Evolutionary conservation across 2,113 vertebrate genomes (phyloP), one percentile per base, ranked within the genome.

Genomic region (Catharus bicknelli): DNA sequence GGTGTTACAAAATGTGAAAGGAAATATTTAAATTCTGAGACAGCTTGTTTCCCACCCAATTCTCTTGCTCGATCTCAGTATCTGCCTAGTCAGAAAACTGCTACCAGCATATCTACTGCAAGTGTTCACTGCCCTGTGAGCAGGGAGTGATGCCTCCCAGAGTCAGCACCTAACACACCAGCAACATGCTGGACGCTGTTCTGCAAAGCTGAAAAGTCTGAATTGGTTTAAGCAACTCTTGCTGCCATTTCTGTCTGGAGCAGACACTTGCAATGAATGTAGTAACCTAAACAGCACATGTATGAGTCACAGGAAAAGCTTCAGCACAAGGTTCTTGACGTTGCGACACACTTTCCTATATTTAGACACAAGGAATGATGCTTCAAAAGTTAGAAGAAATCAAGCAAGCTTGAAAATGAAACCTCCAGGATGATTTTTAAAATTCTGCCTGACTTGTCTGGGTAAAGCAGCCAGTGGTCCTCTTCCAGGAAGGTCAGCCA

Each of bases 121-220:
- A n/a, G 14, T 2, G 11, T 38, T 85, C 54, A 27, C 30, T 34
- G 30, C 19, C 32, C 25, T 61, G 2, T 62, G 21, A 73, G 70
- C 7, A 61, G 36, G n/a, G 58, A 76, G 51, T 1, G 36, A 57
- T 42, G 62, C 25, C 43, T 82, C 54, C 66, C 29, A 29, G 13
- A 53, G 57, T 8, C 1, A 0, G 47, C 20, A 23, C 21, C 30
- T 14, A 43, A 61, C n/a, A 42, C 7, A 23, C 25, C 42, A 36
- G 23, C n/a, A 40, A 4, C 26, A 14, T 0, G 0, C 6, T 64
- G 40, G 16, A 48, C 80, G 20, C 32, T n/a, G 58, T n/a, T 73
- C 80, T 76, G 32, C 47, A 34, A 53, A 47, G 18, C 22, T 85
- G 53, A 61, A 58, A 87, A 54, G 23, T 25, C 26, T 54, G 30